These are phyloP conservation scores for Eristalis arbustorum DNA, from an alignment of 2,888 invertebrate species.

Conservation along the genomic window DNA sequence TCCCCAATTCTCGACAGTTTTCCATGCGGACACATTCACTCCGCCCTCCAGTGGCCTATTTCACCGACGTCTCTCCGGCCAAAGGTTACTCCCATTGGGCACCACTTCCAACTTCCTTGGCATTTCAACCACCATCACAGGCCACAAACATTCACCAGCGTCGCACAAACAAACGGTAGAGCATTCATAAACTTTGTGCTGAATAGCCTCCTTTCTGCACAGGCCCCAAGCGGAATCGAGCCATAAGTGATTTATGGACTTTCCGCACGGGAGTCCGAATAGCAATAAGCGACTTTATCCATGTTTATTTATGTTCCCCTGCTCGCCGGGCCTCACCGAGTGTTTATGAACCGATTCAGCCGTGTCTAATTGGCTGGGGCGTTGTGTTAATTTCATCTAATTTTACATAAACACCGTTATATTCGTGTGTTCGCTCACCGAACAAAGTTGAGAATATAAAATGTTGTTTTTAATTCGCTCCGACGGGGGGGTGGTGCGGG, in stretches of 20 bases:
- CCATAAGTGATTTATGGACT: constrained; percentile 26
- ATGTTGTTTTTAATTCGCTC: background rate
- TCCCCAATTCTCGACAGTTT: background rate
- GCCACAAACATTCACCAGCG: background rate
- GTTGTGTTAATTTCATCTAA: constrained; percentile 30
- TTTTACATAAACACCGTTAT: constrained; percentile 38
- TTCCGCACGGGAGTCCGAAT: background rate
- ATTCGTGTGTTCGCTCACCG: background rate
- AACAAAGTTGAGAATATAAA: constrained; percentile 5
- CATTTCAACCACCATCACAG: background rate
- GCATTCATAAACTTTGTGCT: background rate
- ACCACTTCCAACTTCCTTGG: background rate
- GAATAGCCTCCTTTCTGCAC: background rate
- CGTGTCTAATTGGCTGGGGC: constrained; percentile 6
- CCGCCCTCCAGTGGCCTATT: background rate
- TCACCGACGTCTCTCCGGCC: background rate
- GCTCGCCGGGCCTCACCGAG: background rate
- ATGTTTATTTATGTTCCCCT: constrained; percentile 26
- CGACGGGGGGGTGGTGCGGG: background rate
- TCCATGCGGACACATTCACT: background rate
- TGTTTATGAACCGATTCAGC: constrained; percentile 41
- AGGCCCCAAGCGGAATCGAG: background rate
- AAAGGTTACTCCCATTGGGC: background rate
- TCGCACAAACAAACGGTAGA: background rate
- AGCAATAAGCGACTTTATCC: background rate